A percentile compares a stretch with the other conserved stretches of the same genome.
Conservation (phyloP, 2,888 invertebrate species). For the Alentia gelatinosa region DNA sequence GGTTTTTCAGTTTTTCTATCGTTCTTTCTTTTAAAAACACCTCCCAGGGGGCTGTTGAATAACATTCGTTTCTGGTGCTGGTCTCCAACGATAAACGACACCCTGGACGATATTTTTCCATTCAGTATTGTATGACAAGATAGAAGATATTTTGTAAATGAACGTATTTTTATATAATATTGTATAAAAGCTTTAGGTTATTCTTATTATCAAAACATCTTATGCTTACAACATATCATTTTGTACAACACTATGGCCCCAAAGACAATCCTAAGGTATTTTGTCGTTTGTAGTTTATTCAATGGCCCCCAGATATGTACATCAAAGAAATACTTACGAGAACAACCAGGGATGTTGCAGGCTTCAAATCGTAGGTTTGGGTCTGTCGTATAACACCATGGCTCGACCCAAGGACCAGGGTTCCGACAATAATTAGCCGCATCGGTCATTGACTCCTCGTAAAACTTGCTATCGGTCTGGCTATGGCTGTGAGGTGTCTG, state of each 20-base stretch:
- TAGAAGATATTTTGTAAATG: too few species aligned
- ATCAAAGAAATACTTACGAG: conserved; percentile 82
- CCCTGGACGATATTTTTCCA: too few species aligned
- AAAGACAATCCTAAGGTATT: neutral
- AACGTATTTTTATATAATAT: too few species aligned
- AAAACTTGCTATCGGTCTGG: neutral
- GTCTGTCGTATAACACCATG: conserved; percentile 88
- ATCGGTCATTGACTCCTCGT: neutral
- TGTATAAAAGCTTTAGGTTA: too few species aligned
- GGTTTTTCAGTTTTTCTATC: too few species aligned
- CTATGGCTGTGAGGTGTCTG: neutral
- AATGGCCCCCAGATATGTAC: neutral
- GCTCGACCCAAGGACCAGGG: conserved; percentile 89
- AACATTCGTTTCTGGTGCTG: too few species aligned
- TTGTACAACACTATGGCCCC: neutral
- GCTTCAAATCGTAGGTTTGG: conserved; percentile 86
- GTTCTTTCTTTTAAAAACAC: too few species aligned
- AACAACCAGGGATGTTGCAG: conserved; percentile 93
- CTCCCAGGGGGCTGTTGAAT: too few species aligned
- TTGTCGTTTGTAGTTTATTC: neutral
- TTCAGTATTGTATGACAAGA: too few species aligned
- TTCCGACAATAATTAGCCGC: conserved; percentile 90
- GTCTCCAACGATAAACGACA: too few species aligned
- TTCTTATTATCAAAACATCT: too few species aligned
- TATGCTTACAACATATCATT: too few species aligned